These are phyloP conservation scores for Enteromius viviparus DNA, from an alignment of 2,797 vertebrate genomes.

Conservation along the genomic window DNA sequence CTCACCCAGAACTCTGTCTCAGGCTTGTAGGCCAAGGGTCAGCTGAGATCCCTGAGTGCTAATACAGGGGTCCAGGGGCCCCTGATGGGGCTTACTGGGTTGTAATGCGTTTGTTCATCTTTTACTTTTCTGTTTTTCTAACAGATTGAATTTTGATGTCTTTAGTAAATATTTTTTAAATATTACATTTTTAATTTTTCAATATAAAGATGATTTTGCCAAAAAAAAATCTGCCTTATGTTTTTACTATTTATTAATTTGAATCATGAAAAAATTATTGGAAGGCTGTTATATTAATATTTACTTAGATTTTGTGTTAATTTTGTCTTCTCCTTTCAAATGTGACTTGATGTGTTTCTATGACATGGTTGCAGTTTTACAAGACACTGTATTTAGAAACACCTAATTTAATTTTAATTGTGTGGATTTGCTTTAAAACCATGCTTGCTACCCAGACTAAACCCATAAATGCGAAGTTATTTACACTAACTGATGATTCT, in stretches of 20 bases:
- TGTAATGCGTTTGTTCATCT: conserved; percentile 40
- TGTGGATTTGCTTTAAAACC: not conserved
- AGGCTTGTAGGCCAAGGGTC: conserved; percentile 57
- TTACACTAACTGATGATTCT: not conserved
- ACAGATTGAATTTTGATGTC: not conserved
- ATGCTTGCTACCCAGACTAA: conserved; percentile 5
- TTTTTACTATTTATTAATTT: not conserved
- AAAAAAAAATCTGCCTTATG: not conserved
- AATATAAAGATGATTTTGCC: not conserved
- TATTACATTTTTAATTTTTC: not conserved
- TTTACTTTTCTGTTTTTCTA: not conserved
- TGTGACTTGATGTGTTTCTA: not conserved
- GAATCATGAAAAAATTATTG: not conserved
- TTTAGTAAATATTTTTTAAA: not conserved
- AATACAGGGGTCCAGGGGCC: conserved; percentile 47
- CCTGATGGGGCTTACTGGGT: conserved; percentile 38
- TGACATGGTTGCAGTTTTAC: not conserved
- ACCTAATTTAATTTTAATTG: not conserved
- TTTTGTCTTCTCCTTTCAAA: conserved; percentile 12
- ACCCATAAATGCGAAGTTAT: conserved; percentile 36
- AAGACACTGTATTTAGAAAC: conserved; percentile 10
- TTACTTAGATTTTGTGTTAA: not conserved
- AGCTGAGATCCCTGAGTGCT: conserved; percentile 50
- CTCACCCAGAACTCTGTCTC: conserved; percentile 40
- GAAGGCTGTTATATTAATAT: not conserved